Evolutionary conservation across 2,888 invertebrate genomes (phyloP).

Genomic region (Melinaea marsaeus): DNA sequence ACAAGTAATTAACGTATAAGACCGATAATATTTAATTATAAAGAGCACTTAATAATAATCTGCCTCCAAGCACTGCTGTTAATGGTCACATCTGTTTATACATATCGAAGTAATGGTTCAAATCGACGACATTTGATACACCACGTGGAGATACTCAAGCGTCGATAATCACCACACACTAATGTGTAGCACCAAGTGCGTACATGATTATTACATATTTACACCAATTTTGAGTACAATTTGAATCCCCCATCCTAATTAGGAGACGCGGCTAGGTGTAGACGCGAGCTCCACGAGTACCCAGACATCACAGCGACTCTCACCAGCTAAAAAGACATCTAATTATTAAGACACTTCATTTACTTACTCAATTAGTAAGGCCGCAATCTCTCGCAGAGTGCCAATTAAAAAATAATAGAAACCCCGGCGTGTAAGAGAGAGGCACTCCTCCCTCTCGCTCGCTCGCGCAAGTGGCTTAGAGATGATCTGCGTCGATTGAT

Average conservation of each 20-base stretch:
- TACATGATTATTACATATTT: background rate
- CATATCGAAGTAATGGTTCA: conserved; percentile 1
- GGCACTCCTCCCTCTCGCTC: conserved; percentile 47
- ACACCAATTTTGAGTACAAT: background rate
- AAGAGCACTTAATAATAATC: conserved; percentile 2
- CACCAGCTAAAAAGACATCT: conserved; percentile 62
- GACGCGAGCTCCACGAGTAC: conserved; percentile 27
- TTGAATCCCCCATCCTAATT: conserved; percentile 32
- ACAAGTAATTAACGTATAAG: background rate
- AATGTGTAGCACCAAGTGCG: background rate
- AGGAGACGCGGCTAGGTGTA: conserved; percentile 33
- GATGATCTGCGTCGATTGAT: conserved; percentile 52
- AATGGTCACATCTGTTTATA: conserved; percentile 31
- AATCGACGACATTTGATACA: conserved; percentile 24
- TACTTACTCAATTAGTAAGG: conserved; percentile 73
- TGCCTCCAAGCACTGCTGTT: background rate
- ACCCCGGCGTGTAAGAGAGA: conserved; percentile 58
- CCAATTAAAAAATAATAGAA: conserved; percentile 76
- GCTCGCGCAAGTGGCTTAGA: conserved; percentile 55
- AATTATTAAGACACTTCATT: conserved; percentile 75
- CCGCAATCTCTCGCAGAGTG: conserved; percentile 64
- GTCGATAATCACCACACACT: conserved; percentile 3
- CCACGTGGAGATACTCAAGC: conserved; percentile 25
- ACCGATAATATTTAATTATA: conserved; percentile 6
- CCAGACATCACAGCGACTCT: conserved; percentile 39